Conservation (phyloP, 2,797 vertebrate genomes). For the Sebastes kiyomatsui region DNA sequence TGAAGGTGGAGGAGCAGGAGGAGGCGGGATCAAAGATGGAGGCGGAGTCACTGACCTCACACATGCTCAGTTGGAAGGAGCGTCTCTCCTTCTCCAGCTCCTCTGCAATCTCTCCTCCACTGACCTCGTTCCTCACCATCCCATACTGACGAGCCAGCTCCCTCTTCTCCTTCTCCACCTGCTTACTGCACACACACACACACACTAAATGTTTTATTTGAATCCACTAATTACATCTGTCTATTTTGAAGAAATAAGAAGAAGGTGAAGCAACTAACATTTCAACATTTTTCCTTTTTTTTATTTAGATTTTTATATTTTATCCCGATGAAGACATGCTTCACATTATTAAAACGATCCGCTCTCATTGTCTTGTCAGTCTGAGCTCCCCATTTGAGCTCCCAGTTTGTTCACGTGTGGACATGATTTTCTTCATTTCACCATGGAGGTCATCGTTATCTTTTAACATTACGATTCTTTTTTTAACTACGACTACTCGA, state of each 20-base stretch:
- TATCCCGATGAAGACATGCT: neutral
- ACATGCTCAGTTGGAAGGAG: slow-evolving; percentile 89
- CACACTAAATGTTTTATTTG: neutral
- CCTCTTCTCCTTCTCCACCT: slow-evolving; percentile 89
- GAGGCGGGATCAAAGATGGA: neutral
- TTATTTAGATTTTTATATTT: neutral
- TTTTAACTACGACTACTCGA: neutral
- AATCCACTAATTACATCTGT: too few species aligned
- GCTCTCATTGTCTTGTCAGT: neutral
- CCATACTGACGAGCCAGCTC: slow-evolving; percentile 88
- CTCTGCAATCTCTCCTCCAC: slow-evolving; percentile 87
- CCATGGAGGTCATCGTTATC: neutral
- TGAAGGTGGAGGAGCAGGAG: neutral
- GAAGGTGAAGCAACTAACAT: neutral
- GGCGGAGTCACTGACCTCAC: slow-evolving; percentile 64
- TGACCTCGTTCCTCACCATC: slow-evolving; percentile 87
- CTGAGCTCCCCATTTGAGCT: too few species aligned
- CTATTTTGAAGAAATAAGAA: too few species aligned
- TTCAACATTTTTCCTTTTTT: neutral
- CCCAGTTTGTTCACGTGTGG: rapidly evolving
- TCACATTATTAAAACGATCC: neutral
- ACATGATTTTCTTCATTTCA: neutral
- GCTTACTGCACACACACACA: slow-evolving; percentile 75
- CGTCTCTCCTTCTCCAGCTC: slow-evolving; percentile 89
- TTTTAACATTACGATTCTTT: neutral